Evolutionary conservation across 2,888 invertebrate species (phyloP), one percentile per base, ranked within the genome.

Genomic region (Leptopilina syphax): DNA sequence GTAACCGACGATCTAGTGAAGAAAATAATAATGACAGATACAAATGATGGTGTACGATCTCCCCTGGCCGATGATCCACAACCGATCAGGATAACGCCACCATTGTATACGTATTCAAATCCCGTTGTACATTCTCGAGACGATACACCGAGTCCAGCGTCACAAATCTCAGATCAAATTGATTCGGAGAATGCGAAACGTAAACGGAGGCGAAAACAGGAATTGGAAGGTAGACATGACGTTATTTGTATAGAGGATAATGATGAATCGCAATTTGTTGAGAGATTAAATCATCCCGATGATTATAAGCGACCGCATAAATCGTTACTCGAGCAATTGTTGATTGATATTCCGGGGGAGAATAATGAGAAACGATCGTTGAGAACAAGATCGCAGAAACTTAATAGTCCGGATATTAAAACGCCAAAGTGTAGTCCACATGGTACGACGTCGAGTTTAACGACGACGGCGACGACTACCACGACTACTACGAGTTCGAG

Each of bases 311-410:
- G 90, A 13, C 86, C 89, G 4, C 86, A 89, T 3, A 92, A 92
- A 80, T 95, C 95, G 78, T 90, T 96, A 76, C 92, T 96, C 65
- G 96, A 96, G 88, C 97, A 97, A 89, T 93, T 97, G 86, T 93
- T 97, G 1, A 97, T 97, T 86, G 97, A 97, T 91, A 97, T 97
- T 86, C 97, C 97, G 5, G 93, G 94, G 82, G 94, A 94, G 77
- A 93, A 93, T 86, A 92, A 92, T 77, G 93, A 93, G 82, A 94
- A 93, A 88, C 94, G 82, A 90, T 93, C 86, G 77, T 85, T 82
- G 89, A 92, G 89, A 81, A 92, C 88, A 67, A 86, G 91, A 77
- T 91, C 92, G 0, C 92, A 92, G 79, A 92, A 92, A 81, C 84
- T 92, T 34, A 91, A 91, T 80, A 92, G 91, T 81, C 91, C 91